These are phyloP conservation scores for Aulostomus chinensis DNA, from an alignment of 2,797 vertebrate genomes.

Conservation along the genomic window DNA sequence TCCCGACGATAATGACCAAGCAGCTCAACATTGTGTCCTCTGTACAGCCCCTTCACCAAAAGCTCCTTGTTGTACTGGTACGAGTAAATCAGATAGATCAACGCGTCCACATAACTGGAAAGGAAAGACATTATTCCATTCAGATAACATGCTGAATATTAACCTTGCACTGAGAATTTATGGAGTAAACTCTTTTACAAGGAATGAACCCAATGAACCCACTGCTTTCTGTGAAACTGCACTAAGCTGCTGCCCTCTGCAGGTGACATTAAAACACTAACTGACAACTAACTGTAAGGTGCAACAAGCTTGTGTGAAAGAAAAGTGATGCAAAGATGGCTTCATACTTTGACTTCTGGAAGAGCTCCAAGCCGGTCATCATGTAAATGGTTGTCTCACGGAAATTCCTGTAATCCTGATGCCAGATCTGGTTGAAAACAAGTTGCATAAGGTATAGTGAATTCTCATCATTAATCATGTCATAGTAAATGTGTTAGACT, in stretches of 20 bases:
- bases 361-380: conserved; percentile 92
- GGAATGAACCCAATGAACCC: conserved; percentile 46
- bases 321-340: no score
- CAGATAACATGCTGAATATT: conserved; percentile 16
- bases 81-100: conserved; percentile 94
- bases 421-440: conserved; percentile 86
- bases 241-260: conserved; percentile 71
- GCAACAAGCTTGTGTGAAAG: no score
- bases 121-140: conserved; percentile 28
- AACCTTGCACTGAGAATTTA: conserved; percentile 21
- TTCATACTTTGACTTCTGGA: conserved; percentile 92
- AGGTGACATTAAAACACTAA: conserved; percentile 17
- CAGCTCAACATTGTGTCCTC: conserved; percentile 90
- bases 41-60: conserved; percentile 88
- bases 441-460: not conserved
- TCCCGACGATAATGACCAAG: conserved; percentile 92
- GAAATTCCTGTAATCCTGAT: conserved; percentile 94
- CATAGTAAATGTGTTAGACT: not conserved
- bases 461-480: not conserved
- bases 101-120: conserved; percentile 90
- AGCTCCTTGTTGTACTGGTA: conserved; percentile 98
- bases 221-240: conserved; percentile 12
- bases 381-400: conserved; percentile 93
- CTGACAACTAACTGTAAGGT: not conserved
- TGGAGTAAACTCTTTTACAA: conserved; percentile 10